Conservation (phyloP, 92 coral and sea anemone genomes). For the Anthopleura xanthogrammica region DNA sequence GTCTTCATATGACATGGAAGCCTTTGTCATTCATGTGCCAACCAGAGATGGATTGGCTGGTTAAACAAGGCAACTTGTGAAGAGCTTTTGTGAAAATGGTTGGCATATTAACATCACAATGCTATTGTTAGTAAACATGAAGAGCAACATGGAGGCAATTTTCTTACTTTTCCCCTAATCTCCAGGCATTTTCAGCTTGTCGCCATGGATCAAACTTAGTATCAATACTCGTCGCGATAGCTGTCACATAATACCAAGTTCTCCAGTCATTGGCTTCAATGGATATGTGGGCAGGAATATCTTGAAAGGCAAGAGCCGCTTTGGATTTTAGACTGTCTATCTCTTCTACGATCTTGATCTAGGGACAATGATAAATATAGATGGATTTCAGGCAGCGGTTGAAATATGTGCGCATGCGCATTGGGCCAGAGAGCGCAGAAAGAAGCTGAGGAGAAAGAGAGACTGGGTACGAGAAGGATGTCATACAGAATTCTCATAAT, state of each 20-base stretch:
- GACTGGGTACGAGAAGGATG: too few species aligned
- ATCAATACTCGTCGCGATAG: constrained; percentile 72
- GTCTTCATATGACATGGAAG: neutral
- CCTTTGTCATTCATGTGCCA: neutral
- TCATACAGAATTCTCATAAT: too few species aligned
- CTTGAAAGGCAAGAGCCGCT: constrained; percentile 60
- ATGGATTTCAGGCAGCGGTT: neutral
- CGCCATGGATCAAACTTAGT: constrained; percentile 79
- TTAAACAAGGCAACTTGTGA: too few species aligned
- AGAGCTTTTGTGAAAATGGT: too few species aligned
- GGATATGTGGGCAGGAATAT: constrained; percentile 24
- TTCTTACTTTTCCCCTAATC: constrained; percentile 52
- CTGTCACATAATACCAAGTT: constrained; percentile 72
- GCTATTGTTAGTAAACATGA: too few species aligned
- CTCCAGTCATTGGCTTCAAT: constrained; percentile 24
- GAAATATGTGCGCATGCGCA: neutral
- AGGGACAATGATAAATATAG: neutral
- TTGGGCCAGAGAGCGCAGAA: neutral
- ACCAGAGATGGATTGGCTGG: too few species aligned
- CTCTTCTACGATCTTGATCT: constrained; percentile 71
- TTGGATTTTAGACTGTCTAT: constrained; percentile 54
- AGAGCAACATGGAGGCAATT: too few species aligned
- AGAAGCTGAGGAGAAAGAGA: too few species aligned
- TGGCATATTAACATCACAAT: neutral
- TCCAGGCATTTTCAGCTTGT: constrained; percentile 66